These are phyloP conservation scores for Chaetops frenatus DNA, from an alignment of 2,113 vertebrate species.

Conservation along the genomic window DNA sequence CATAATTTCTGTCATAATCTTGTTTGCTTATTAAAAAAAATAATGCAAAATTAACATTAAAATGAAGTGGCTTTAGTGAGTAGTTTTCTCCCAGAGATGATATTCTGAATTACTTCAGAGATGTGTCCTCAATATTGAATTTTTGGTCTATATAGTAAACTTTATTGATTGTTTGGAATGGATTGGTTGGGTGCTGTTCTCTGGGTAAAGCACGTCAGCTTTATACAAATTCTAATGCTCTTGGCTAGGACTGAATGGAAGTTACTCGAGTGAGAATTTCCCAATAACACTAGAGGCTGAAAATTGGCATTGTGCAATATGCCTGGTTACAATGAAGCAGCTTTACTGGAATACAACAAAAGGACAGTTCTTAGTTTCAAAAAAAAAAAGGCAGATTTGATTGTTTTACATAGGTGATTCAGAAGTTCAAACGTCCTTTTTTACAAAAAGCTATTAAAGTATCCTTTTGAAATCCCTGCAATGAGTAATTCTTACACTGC, in stretches of 20 bases:
- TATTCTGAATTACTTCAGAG: background rate
- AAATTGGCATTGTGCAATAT: background rate
- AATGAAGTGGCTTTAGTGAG: background rate
- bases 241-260: slow-evolving; percentile 57
- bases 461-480: background rate
- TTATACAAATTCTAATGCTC: background rate
- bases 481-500: background rate
- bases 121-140: background rate
- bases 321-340: background rate
- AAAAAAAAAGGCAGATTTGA: background rate
- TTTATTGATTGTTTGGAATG: background rate
- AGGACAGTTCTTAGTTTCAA: background rate
- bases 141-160: background rate
- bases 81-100: background rate
- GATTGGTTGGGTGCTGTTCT: background rate
- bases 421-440: background rate
- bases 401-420: background rate
- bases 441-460: background rate
- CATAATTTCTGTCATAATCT: background rate
- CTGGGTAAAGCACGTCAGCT: background rate
- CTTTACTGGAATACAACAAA: slow-evolving; percentile 62
- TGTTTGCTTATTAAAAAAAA: background rate
- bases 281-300: slow-evolving; percentile 25
- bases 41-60: background rate
- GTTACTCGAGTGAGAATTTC: slow-evolving; percentile 52